phyloP scores from a whole-genome alignment of 2,888 invertebrate genomes.

The Hirtodrosophila trivittata region DNA sequence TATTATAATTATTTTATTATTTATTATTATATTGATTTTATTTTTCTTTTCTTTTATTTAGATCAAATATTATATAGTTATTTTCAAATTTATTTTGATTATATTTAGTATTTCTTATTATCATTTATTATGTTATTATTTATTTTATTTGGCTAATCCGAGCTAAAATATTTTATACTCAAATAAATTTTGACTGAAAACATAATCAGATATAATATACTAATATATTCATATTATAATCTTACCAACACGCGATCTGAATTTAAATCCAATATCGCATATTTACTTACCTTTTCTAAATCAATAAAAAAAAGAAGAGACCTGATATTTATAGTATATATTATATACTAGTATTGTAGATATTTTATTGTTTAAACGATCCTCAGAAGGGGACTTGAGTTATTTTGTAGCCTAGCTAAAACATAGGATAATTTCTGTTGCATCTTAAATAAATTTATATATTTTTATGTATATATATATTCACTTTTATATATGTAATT shows the following conservation, averaged over 20 bases:
- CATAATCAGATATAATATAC: no score
- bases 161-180: no score
- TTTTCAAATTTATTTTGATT: neutral
- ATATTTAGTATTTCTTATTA: neutral
- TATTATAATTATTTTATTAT: constrained; percentile 1
- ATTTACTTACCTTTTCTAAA: no score
- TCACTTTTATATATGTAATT: neutral
- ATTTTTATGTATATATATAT: no score
- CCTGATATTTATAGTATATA: no score
- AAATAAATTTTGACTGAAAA: no score
- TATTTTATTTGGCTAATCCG: no score
- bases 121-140: no score
- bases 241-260: no score
- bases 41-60: neutral
- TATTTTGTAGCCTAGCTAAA: constrained; percentile 51
- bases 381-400: constrained; percentile 10
- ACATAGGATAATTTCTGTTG: constrained; percentile 16
- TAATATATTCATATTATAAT: no score
- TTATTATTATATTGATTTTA: constrained; percentile 15
- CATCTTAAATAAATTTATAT: neutral
- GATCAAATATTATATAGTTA: neutral
- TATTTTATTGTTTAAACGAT: constrained; percentile 25
- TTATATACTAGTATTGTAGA: constrained; percentile 9
- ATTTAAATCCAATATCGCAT: no score
- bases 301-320: no score